These are phyloP conservation scores for Falco naumanni DNA, from an alignment of 2,797 vertebrate species.

Conservation along the genomic window DNA sequence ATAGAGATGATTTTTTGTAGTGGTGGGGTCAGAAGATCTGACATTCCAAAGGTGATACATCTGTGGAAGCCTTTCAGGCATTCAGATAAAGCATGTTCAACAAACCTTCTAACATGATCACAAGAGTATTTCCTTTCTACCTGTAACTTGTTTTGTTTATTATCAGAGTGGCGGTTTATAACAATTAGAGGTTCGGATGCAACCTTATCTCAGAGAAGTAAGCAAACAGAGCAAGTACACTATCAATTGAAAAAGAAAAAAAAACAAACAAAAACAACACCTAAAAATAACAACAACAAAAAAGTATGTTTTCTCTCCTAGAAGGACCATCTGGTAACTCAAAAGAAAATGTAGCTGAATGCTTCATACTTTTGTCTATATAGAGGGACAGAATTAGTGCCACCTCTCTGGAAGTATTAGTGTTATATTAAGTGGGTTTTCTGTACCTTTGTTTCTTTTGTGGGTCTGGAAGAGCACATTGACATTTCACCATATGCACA, in stretches of 20 bases:
- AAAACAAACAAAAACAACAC: no score
- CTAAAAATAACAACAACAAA: no score
- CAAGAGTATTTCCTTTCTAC: conserved; percentile 80
- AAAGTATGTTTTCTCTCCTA: conserved; percentile 65
- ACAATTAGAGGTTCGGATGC: conserved; percentile 78
- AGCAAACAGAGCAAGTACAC: conserved; percentile 78
- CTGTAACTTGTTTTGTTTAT: conserved; percentile 77
- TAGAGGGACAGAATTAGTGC: conserved; percentile 68
- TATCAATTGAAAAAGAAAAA: conserved; percentile 35
- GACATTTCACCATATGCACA: conserved; percentile 49
- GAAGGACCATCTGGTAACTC: conserved; percentile 83
- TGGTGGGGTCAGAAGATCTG: conserved; percentile 55
- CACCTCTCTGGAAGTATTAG: conserved; percentile 41
- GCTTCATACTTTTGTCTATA: conserved; percentile 79
- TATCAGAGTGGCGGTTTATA: conserved; percentile 85
- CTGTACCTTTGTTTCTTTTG: conserved; percentile 49
- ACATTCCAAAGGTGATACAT: conserved; percentile 75
- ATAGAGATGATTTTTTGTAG: conserved; percentile 48
- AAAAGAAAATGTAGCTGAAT: conserved; percentile 69
- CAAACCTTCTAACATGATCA: conserved; percentile 77
- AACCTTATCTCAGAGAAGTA: conserved; percentile 77
- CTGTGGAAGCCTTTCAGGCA: conserved; percentile 74
- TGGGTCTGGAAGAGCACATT: conserved; percentile 15
- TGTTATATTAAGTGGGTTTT: conserved; percentile 22
- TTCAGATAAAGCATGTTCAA: conserved; percentile 62